Conservation (phyloP, 2,113 vertebrate species). For the Caranx melampygus region DNA sequence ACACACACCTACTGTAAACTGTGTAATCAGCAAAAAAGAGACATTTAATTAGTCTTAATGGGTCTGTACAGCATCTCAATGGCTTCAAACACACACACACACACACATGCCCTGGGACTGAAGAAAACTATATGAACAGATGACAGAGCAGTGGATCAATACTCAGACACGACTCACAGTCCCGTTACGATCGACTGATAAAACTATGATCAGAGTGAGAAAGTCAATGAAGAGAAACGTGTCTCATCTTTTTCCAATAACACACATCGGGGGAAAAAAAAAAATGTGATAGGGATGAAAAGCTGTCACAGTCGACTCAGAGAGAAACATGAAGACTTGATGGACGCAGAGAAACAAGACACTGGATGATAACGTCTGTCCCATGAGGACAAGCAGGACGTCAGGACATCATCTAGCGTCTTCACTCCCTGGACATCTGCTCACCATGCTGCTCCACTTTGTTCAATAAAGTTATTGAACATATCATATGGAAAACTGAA, state of each 20-base stretch:
- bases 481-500: too few species aligned
- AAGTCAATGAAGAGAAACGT: not conserved
- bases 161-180: not conserved
- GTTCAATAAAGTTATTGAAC: too few species aligned
- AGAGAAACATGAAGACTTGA: not conserved
- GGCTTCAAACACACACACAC: too few species aligned
- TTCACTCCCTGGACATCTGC: too few species aligned
- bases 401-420: too few species aligned
- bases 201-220: not conserved
- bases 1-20: not conserved
- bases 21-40: constrained; percentile 7
- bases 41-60: constrained; percentile 26
- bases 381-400: too few species aligned
- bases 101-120: not conserved
- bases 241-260: not conserved
- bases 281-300: not conserved
- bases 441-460: too few species aligned
- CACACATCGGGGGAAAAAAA: not conserved
- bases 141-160: constrained; percentile 19
- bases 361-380: not conserved
- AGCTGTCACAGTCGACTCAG: not conserved
- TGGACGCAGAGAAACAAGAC: not conserved
- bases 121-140: not conserved
- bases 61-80: constrained; percentile 13
- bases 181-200: not conserved